phyloP scores from a whole-genome alignment of 2,113 vertebrate genomes.

The Aramus guarauna region DNA sequence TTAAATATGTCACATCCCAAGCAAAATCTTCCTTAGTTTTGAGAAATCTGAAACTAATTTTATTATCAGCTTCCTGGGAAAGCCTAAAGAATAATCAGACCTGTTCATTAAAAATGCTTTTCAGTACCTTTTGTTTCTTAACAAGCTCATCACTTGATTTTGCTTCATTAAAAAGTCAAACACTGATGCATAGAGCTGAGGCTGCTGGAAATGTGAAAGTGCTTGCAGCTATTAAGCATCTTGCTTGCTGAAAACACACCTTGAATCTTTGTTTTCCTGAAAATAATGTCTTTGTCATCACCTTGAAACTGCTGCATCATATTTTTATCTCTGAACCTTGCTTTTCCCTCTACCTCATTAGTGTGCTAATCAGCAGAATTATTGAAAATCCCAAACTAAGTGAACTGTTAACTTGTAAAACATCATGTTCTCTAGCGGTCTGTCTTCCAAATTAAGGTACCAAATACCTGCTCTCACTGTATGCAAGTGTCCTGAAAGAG shows the following conservation, averaged over 20 bases:
- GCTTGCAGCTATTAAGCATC: not conserved
- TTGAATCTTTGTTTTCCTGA: not conserved
- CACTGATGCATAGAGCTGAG: not conserved
- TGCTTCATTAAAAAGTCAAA: not conserved
- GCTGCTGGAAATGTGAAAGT: not conserved
- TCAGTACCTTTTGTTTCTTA: not conserved
- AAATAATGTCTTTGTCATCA: conserved; percentile 20
- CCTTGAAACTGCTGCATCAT: not conserved
- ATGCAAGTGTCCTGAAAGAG: not conserved
- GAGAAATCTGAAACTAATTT: not conserved
- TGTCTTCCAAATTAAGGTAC: not conserved
- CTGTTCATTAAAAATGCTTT: not conserved
- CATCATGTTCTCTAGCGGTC: not conserved
- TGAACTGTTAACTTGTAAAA: conserved; percentile 40
- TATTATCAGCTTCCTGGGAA: not conserved
- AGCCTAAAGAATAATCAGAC: not conserved
- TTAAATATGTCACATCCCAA: not conserved
- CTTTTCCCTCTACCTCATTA: conserved; percentile 3
- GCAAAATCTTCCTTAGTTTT: not conserved
- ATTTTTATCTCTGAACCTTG: not conserved
- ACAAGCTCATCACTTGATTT: not conserved
- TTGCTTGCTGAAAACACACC: not conserved
- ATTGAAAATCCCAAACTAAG: conserved; percentile 46
- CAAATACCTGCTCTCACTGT: not conserved
- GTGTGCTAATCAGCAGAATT: not conserved